A percentile compares a stretch with the other conserved stretches of the same genome.
Conservation (phyloP, 1,140 invertebrate genomes). For the Magallana angulata region DNA sequence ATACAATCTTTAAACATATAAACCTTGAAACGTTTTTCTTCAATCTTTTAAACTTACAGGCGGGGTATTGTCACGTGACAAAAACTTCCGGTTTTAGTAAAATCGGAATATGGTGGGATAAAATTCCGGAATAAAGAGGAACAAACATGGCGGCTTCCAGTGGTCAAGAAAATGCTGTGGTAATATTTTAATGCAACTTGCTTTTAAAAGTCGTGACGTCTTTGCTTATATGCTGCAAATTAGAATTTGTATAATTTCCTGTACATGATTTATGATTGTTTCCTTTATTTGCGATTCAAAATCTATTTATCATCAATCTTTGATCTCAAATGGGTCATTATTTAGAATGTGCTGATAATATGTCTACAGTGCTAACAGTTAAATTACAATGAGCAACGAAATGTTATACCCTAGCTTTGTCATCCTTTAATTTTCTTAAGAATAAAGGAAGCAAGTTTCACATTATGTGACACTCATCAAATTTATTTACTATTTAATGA, state of each 20-base stretch:
- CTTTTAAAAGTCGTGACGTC: not conserved
- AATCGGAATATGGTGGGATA: not conserved
- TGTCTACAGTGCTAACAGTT: too few relatives aligned
- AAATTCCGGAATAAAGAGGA: not conserved
- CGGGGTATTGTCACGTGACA: constrained; percentile 19
- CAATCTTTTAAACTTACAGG: constrained; percentile 1
- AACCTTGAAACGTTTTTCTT: not conserved
- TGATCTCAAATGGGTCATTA: not conserved
- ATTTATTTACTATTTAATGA: too few relatives aligned
- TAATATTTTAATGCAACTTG: not conserved
- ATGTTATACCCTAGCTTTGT: too few relatives aligned
- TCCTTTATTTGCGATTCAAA: too few relatives aligned
- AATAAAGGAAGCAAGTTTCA: too few relatives aligned
- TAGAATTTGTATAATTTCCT: not conserved
- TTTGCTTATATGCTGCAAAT: not conserved
- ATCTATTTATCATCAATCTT: too few relatives aligned
- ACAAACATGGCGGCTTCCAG: constrained; percentile 15
- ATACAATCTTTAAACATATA: not conserved
- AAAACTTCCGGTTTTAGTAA: constrained; percentile 6
- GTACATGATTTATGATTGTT: too few relatives aligned
- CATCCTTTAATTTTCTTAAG: too few relatives aligned
- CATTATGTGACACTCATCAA: too few relatives aligned
- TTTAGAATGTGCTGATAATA: not conserved
- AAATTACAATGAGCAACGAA: too few relatives aligned
- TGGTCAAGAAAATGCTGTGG: not conserved